Evolutionary conservation across 2,797 vertebrate species (phyloP).

Genomic region (Ataeniobius toweri): DNA sequence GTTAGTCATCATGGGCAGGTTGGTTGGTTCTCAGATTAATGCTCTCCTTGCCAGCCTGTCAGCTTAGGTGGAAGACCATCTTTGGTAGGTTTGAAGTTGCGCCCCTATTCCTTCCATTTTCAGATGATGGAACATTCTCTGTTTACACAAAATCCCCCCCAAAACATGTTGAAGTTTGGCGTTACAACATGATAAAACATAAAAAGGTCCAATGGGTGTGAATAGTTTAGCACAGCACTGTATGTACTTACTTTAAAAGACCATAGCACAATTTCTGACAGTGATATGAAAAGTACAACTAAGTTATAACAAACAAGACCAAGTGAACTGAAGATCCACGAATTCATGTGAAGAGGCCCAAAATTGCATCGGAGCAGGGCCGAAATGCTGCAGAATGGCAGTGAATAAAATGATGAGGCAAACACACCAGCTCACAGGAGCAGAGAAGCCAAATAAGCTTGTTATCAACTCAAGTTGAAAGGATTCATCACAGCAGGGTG

Average conservation of each 20-base stretch:
- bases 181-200: background rate
- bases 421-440: slow-evolving; percentile 15
- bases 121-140: background rate
- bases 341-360: background rate
- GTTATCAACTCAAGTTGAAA: slow-evolving; percentile 61
- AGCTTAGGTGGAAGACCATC: background rate
- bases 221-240: background rate
- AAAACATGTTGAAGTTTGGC: background rate
- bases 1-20: background rate
- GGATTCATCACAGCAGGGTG: slow-evolving; percentile 53
- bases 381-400: slow-evolving; percentile 36
- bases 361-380: slow-evolving; percentile 23
- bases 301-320: background rate
- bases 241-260: background rate
- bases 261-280: too few relatives aligned
- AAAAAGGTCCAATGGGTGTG: background rate
- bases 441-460: slow-evolving; percentile 38
- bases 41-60: background rate
- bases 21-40: background rate
- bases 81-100: background rate
- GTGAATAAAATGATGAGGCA: slow-evolving; percentile 47
- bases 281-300: too few relatives aligned
- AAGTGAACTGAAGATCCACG: background rate
- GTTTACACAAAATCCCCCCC: background rate
- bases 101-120: background rate